phyloP scores from a whole-genome alignment of 2,888 invertebrate genomes.

The Cephus runcator region DNA sequence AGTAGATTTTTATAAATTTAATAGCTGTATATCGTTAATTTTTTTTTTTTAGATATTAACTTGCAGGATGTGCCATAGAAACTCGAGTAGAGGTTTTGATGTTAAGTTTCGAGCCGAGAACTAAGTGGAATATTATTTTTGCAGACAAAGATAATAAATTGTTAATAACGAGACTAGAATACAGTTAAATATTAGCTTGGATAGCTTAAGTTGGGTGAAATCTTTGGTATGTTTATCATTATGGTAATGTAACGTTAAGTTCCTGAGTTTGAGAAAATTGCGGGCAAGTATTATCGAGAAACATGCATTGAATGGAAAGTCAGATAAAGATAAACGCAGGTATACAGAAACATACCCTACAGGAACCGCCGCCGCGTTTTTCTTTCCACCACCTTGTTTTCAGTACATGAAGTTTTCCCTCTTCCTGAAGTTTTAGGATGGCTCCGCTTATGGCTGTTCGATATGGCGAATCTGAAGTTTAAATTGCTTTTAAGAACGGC shows the following conservation, averaged over 20 bases:
- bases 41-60: neutral
- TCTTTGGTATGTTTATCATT: neutral
- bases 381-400: slow-evolving; percentile 99
- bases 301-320: neutral
- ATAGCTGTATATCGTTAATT: too few species aligned
- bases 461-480: slow-evolving; percentile 86
- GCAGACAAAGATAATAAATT: neutral
- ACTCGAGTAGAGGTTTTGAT: neutral
- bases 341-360: slow-evolving; percentile 72
- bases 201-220: neutral
- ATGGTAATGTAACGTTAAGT: neutral
- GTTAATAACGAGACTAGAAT: neutral
- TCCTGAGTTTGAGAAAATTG: neutral
- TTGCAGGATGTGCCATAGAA: neutral
- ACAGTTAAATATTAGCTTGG: neutral
- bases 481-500: neutral
- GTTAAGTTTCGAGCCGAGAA: neutral
- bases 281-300: neutral
- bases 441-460: slow-evolving; percentile 94
- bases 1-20: too few species aligned
- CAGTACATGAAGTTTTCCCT: slow-evolving; percentile 89
- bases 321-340: neutral
- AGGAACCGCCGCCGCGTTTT: slow-evolving; percentile 88
- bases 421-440: slow-evolving; percentile 94
- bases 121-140: neutral